These are phyloP conservation scores for Pectinophora gossypiella DNA, from an alignment of 1,140 invertebrate genomes.

Conservation along the genomic window DNA sequence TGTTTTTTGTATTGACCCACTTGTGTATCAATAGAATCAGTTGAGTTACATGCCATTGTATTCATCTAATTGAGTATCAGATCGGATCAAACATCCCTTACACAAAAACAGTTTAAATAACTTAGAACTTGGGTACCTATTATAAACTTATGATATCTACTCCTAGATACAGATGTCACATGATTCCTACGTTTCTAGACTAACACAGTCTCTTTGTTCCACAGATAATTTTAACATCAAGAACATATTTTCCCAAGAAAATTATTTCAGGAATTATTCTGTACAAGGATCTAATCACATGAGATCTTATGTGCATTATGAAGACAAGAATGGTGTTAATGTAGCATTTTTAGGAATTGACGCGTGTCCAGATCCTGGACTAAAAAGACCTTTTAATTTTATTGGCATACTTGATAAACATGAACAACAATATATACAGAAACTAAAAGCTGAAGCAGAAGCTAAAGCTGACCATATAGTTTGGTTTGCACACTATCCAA, in stretches of 20 bases:
- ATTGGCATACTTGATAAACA: slow-evolving; percentile 86
- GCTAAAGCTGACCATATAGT: slow-evolving; percentile 54
- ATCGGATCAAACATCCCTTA: too few species aligned
- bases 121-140: too few species aligned
- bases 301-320: slow-evolving; percentile 86
- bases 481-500: slow-evolving; percentile 95
- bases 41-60: too few species aligned
- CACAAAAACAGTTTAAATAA: too few species aligned
- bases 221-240: slow-evolving; percentile 94
- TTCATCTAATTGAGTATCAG: too few species aligned
- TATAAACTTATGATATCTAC: too few species aligned
- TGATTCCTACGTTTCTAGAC: too few species aligned
- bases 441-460: slow-evolving; percentile 54
- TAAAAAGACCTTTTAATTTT: slow-evolving; percentile 94
- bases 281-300: slow-evolving; percentile 83
- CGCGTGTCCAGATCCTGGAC: slow-evolving; percentile 91
- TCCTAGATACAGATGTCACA: too few species aligned
- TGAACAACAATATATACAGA: slow-evolving; percentile 76
- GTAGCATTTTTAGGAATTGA: slow-evolving; percentile 92
- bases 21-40: too few species aligned
- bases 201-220: too few species aligned
- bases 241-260: slow-evolving; percentile 80
- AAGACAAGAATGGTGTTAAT: slow-evolving; percentile 75
- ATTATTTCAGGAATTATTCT: slow-evolving; percentile 89
- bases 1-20: too few species aligned